Conservation (phyloP, 2,797 vertebrate species). For the Phoxinus dragarum region DNA sequence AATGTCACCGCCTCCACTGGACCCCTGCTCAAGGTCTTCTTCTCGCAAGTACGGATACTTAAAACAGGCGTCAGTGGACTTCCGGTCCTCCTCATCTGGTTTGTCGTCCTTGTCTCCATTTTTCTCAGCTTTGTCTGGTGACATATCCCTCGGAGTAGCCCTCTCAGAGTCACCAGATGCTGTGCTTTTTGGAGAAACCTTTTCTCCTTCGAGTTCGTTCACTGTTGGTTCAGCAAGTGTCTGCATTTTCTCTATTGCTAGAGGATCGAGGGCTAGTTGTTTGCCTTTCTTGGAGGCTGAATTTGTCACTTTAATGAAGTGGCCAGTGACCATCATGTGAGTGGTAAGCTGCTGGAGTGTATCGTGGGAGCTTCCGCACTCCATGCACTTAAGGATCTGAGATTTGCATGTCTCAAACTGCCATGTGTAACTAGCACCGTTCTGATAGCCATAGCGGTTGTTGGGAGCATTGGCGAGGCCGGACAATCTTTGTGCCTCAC, state of each 20-base stretch:
- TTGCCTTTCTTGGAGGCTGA: constrained; percentile 99
- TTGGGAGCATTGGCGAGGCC: constrained; percentile 84
- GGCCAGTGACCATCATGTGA: constrained; percentile 99
- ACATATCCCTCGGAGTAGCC: constrained; percentile 82
- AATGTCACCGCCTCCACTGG: constrained; percentile 95
- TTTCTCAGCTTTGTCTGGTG: constrained; percentile 83
- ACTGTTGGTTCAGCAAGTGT: constrained; percentile 84
- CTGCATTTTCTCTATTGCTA: constrained; percentile 98
- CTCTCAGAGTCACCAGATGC: constrained; percentile 78
- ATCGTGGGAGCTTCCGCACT: constrained; percentile 97
- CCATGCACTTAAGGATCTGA: constrained; percentile 99
- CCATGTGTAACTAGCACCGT: constrained; percentile 98
- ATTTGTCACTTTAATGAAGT: constrained; percentile 98
- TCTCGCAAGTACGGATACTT: constrained; percentile 98
- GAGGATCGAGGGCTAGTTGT: constrained; percentile 93
- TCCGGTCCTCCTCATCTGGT: constrained; percentile 84
- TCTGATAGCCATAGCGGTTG: constrained; percentile 97
- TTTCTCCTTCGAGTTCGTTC: constrained; percentile 82
- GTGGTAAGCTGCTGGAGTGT: constrained; percentile 98
- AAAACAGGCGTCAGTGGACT: constrained; percentile 84
- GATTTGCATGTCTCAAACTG: constrained; percentile 99
- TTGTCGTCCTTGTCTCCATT: constrained; percentile 85
- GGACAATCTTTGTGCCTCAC: constrained; percentile 84
- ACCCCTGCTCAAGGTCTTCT: constrained; percentile 95
- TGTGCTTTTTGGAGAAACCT: constrained; percentile 79